Base-by-base conservation (phyloP, 1,140 invertebrate species). In the Aphelinus atriplicis region DNA sequence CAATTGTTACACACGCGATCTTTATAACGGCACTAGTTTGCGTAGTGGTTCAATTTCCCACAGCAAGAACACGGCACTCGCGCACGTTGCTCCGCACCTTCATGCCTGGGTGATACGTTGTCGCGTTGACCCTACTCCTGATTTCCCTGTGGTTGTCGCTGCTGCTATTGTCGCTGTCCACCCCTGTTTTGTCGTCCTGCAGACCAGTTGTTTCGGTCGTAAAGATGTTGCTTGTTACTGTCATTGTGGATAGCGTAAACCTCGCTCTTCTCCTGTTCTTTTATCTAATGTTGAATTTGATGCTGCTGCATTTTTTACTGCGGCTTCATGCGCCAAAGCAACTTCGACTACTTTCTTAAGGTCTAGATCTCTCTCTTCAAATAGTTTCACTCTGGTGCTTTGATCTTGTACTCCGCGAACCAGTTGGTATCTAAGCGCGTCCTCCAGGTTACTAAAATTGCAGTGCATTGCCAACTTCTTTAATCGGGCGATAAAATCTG, bases 401-500 rank as follows among this genome's bases (percentile, higher is more conserved):
- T 72, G 7, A 9, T 79, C 72, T 7, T 64, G 45, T 53, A 79
- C 9, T 0, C 73, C 78, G 43, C 71, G 77, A 0, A 79, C 72
- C 42, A 77, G 43, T 56, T 71, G 69, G 43, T 77, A 65, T 7
- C 45, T 53, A 26, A 78, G 62, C 1, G 73, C 68, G 1, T 47
- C 50, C 7, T 65, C 63, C 43, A 81, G 42, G 7, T 77, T 55
- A 9, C 5, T 26, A 45, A 79, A 80, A 56, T 79, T 77, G 48
- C 79, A 80, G 46, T 74, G 46, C 1, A 26, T 66, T 70, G 76
- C 46, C 42, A 78, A 47, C 56, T 83, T 80, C 75, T 85, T 85
- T 55, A 82, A 68, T 68, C 69, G 75, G 60, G 82, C 80, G 1
- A 80, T 48, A 67, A 80, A 83, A 7, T 80, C 77, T 1, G 75